Evolutionary conservation across 2,888 invertebrate species (phyloP).

Genomic region (Hypercompe scribonia): DNA sequence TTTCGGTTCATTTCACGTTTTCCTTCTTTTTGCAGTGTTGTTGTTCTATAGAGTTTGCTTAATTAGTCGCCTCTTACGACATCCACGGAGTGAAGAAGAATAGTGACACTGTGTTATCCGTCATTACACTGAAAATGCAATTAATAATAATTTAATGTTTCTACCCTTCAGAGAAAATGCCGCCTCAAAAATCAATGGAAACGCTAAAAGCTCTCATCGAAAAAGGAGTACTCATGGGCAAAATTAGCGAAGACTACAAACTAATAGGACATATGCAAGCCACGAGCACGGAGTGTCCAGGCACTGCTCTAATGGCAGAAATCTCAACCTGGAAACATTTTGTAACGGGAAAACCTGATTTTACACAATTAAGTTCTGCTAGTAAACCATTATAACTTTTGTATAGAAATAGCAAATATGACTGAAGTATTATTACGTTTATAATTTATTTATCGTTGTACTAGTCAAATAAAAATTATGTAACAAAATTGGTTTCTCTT

Average conservation of each 20-base stretch:
- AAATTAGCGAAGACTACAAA: conserved; percentile 85
- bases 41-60: too few relatives aligned
- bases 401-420: conserved; percentile 6
- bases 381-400: background rate
- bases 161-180: conserved; percentile 80
- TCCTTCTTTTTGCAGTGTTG: too few relatives aligned
- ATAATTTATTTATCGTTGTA: background rate
- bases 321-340: conserved; percentile 89
- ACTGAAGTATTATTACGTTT: background rate
- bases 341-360: conserved; percentile 40
- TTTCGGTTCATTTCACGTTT: too few relatives aligned
- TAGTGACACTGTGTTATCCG: too few relatives aligned
- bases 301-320: conserved; percentile 86
- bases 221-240: conserved; percentile 85
- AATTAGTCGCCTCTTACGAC: too few relatives aligned
- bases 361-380: conserved; percentile 5
- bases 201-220: conserved; percentile 86
- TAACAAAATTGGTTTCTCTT: background rate
- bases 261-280: conserved; percentile 87
- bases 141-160: background rate
- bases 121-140: too few relatives aligned
- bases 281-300: conserved; percentile 89
- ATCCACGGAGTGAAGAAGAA: too few relatives aligned
- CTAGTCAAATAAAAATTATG: background rate
- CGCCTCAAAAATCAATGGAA: conserved; percentile 85